Conservation (phyloP, 2,113 vertebrate species). For the Pelobates fuscus region DNA sequence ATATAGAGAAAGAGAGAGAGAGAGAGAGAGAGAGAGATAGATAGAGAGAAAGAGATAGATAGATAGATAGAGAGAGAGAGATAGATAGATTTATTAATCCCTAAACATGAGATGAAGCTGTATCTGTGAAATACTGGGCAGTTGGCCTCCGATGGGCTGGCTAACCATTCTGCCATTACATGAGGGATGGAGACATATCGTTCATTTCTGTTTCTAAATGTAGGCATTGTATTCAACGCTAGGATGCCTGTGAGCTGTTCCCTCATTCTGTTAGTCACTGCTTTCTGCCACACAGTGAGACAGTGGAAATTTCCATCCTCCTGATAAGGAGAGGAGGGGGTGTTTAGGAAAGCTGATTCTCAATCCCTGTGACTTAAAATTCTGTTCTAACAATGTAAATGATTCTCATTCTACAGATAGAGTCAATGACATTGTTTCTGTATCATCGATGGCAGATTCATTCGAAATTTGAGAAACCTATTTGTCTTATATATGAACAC, state of each 20-base stretch:
- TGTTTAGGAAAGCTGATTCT: neutral
- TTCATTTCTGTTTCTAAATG: slow-evolving; percentile 12
- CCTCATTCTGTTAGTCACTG: neutral
- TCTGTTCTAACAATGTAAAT: neutral
- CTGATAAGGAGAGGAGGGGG: slow-evolving; percentile 41
- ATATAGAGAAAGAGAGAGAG: too few species aligned
- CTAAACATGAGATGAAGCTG: too few species aligned
- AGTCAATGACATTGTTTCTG: neutral
- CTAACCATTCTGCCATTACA: neutral
- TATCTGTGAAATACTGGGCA: too few species aligned
- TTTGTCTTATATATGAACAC: too few species aligned
- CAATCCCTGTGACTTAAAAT: neutral
- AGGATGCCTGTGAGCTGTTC: slow-evolving; percentile 1
- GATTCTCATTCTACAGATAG: neutral
- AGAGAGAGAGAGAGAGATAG: too few species aligned
- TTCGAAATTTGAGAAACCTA: neutral
- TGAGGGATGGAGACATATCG: neutral
- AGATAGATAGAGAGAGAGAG: too few species aligned
- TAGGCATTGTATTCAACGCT: slow-evolving; percentile 22
- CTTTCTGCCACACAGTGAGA: slow-evolving; percentile 28
- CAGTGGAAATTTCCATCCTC: slow-evolving; percentile 44
- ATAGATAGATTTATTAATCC: too few species aligned
- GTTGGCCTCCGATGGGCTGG: too few species aligned
- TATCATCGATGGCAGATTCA: neutral
- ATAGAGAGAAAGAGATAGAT: too few species aligned